A percentile compares a stretch with the other conserved stretches of the same genome.
phyloP scores from a whole-genome alignment of 2,113 vertebrate genomes.

The Alethe diademata region DNA sequence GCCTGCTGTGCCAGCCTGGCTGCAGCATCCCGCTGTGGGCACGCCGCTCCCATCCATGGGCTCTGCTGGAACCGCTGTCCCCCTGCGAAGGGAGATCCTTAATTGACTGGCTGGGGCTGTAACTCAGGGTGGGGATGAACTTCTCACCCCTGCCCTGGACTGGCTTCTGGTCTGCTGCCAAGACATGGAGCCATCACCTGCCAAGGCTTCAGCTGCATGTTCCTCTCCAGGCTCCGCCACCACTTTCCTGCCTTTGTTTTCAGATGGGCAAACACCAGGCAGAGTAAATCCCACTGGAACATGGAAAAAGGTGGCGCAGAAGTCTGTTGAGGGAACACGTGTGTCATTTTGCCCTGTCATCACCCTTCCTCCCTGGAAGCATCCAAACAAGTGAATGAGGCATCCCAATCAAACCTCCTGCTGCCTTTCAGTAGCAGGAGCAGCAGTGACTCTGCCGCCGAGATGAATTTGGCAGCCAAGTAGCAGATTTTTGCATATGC shows the following conservation, averaged over 20 bases:
- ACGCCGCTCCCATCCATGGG: rapidly evolving
- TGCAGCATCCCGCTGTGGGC: background rate
- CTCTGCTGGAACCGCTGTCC: background rate
- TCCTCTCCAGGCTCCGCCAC: background rate
- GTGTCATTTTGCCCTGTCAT: background rate
- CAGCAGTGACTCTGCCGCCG: background rate
- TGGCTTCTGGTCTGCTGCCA: background rate
- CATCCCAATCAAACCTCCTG: background rate
- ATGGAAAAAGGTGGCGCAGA: background rate
- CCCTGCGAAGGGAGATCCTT: rapidly evolving
- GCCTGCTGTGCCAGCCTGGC: background rate
- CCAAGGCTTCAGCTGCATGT: background rate
- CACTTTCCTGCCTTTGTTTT: background rate
- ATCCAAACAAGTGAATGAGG: background rate
- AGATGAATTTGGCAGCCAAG: background rate
- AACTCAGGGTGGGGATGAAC: background rate
- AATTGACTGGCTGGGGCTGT: background rate
- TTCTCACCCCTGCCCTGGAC: background rate
- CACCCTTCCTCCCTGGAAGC: background rate
- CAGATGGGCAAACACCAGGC: rapidly evolving
- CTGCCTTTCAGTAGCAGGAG: background rate
- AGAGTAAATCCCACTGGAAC: background rate
- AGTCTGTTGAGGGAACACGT: rapidly evolving
- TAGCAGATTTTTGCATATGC: background rate
- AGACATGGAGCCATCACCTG: rapidly evolving